Base-by-base conservation (phyloP, 2,797 vertebrate genomes). In the Alauda arvensis region DNA sequence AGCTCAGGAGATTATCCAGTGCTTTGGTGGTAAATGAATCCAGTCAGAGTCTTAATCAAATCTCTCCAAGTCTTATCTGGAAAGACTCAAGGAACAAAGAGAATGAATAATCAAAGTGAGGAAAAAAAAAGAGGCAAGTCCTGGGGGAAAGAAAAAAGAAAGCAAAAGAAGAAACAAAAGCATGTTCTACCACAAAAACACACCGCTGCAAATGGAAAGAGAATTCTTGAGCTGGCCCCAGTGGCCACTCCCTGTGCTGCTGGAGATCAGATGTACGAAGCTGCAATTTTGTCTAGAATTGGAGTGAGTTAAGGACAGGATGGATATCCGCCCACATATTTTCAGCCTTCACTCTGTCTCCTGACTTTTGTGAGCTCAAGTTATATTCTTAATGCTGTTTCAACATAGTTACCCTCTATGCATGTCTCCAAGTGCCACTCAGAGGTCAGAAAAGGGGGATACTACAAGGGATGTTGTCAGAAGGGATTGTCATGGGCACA, bases 301-400 rank as follows among this genome's bases (percentile, higher is more conserved):
- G 80, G 79, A 94, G 91, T 86, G 85, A 91, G 92, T 56, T 92
- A 67, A 92, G 91, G 94, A 93, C 92, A 93, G 87, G 86, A 80
- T 87, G 93, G 74, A 87, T 88, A 83, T 59, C 92, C 48, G 26
- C 91, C 89, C 89, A 83, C 86, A 63, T 81, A 83, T 93, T 92
- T 88, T 79, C 83, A 77, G 86, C 79, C 82, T 82, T 94, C 57
- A 60, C 46, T 89, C 88, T 67, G 85, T 82, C 90, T 93, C 87
- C 83, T 89, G 88, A 85, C 84, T 93, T 87, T 28, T 45, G 77
- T 68, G 79, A 75, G 80, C 70, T 93, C 84, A 43, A 83, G 62
- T 92, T 92, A 69, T 2, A 3, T 85, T 84, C 85, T 77, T 83
- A 79, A 46, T 60, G 90, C 70, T 76, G 33, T 87, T 91, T 56